Base-by-base conservation (phyloP, 2,797 vertebrate species). In the Acridotheres tristis region DNA sequence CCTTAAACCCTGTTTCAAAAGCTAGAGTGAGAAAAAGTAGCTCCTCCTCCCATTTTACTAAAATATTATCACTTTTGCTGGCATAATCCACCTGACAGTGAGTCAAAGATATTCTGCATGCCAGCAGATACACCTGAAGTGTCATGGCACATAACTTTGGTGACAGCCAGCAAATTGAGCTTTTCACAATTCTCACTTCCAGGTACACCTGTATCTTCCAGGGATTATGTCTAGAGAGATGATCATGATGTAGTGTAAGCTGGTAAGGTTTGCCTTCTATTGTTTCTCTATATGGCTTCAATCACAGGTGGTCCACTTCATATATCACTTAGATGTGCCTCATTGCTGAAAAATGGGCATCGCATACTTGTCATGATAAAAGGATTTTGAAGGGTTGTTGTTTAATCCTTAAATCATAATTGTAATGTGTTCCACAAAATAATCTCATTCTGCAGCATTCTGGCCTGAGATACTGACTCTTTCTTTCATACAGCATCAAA, bases 301-400 rank as follows among this genome's bases (percentile, higher is more conserved):
- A 23, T 50, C 43, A 68, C 22, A 36, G n/a, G 34, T 5, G 1
- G 5, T 54, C 69, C 16, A 4, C 10, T 81, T 27, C 1, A 0
- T 43, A 3, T 62, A 71, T 62, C 59, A 59, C 18, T 51, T 47
- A 26, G n/a, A 29, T 71, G 11, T 63, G 63, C 42, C 40, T 42
- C 42, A 2, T 42, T 36, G 51, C 47, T 85, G 53, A 71, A 84
- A 43, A 95, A 76, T 1, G 16, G 51, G n/a, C 22, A 22, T 62
- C 0, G 0, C 34, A 17, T 69, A 43, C 20, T 51, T 34, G 54
- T 38, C 17, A 6, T 26, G 29, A 13, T 62, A 53, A 68, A 89
- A 87, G 32, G 29, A 62, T 66, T 29, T 32, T 68, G 71, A 65
- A 82, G 47, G 21, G 43, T 21, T 82, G 43, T 21, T 82, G 17